Evolutionary conservation across 2,113 vertebrate genomes (phyloP).

Genomic region (Barbus barbus): DNA sequence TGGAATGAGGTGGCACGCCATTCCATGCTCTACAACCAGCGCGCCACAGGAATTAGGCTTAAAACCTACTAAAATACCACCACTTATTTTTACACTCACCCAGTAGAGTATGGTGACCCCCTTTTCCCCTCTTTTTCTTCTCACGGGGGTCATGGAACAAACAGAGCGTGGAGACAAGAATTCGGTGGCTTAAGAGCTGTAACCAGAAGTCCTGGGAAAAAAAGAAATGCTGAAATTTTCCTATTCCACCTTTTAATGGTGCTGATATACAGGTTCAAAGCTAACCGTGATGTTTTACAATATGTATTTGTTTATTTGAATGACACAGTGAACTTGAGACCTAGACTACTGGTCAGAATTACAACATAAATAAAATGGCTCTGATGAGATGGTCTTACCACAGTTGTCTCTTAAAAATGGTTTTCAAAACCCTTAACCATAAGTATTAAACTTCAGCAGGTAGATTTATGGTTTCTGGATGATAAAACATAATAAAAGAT

Average conservation of each 20-base stretch:
- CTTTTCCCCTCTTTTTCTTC: constrained; percentile 13
- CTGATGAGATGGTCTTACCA: background rate
- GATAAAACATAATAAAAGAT: constrained; percentile 6
- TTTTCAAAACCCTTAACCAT: background rate
- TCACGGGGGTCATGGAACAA: constrained; percentile 31
- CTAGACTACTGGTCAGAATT: background rate
- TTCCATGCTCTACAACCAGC: constrained; percentile 49
- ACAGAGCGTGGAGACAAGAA: constrained; percentile 5
- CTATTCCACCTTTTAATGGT: background rate
- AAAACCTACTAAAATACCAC: constrained; percentile 51
- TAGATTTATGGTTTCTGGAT: background rate
- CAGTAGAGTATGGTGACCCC: constrained; percentile 20
- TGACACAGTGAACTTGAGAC: background rate
- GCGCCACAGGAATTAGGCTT: constrained; percentile 53
- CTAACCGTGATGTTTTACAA: background rate
- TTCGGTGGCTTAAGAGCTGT: constrained; percentile 35
- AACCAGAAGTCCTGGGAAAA: constrained; percentile 54
- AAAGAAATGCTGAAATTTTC: background rate
- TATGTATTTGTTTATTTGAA: constrained; percentile 1
- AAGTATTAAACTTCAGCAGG: background rate
- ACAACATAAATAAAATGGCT: background rate
- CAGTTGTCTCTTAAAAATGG: background rate
- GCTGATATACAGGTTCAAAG: background rate
- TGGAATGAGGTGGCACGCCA: constrained; percentile 49
- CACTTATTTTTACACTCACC: constrained; percentile 36